Conservation (phyloP, 2,797 vertebrate species). For the Poecilia wingei region DNA sequence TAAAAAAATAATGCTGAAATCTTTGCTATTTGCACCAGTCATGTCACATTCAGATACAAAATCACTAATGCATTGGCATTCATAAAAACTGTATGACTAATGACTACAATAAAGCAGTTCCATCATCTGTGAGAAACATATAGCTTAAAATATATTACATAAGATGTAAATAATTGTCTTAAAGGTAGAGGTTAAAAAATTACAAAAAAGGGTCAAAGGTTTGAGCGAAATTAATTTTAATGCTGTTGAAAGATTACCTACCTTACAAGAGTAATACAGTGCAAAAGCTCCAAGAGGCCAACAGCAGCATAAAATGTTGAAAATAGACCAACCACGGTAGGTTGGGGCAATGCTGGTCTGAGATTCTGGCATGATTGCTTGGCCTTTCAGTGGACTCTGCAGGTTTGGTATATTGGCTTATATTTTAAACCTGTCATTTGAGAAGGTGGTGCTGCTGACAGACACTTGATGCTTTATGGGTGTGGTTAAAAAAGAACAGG, state of each 20-base stretch:
- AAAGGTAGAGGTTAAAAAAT: not conserved
- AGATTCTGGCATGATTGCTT: not conserved
- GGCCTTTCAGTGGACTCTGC: not conserved
- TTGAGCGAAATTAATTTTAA: not conserved
- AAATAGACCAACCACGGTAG: not conserved
- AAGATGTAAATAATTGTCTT: not conserved
- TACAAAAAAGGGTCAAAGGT: conserved; percentile 6
- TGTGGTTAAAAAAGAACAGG: not conserved
- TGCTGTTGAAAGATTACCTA: not conserved
- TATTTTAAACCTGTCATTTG: not conserved
- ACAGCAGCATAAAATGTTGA: not conserved
- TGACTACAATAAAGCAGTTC: not conserved
- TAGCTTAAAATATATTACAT: not conserved
- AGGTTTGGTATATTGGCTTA: not conserved
- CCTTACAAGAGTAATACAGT: not conserved
- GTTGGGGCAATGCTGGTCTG: not conserved
- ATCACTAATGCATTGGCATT: not conserved
- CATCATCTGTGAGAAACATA: not conserved
- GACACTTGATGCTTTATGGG: not conserved
- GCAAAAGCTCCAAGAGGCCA: not conserved
- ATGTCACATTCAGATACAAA: not conserved
- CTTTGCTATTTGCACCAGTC: not conserved
- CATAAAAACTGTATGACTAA: not conserved
- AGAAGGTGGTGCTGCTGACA: not conserved
- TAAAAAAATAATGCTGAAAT: not conserved